These are phyloP conservation scores for Capromys pilorides DNA, from an alignment of 2,797 vertebrate genomes.

Conservation along the genomic window DNA sequence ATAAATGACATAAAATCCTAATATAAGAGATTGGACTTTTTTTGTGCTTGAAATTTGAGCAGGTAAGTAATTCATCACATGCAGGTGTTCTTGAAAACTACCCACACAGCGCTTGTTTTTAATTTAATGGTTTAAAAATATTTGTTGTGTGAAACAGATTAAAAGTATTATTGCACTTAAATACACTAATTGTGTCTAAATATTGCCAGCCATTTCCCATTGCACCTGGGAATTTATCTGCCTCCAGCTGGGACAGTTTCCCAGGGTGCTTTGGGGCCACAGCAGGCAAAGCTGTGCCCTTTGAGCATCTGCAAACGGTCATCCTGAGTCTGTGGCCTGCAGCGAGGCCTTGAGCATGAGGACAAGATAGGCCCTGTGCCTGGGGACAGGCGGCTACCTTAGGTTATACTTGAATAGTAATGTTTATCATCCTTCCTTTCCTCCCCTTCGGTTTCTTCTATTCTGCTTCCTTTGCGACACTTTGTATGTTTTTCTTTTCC, in stretches of 20 bases:
- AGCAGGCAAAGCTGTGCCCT: background rate
- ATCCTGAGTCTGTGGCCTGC: background rate
- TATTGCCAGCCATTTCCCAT: background rate
- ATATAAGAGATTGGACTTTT: background rate
- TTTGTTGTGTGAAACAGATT: constrained; percentile 54
- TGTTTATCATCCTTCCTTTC: background rate
- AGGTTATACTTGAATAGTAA: background rate
- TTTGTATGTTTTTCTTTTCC: background rate
- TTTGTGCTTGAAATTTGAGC: constrained; percentile 56
- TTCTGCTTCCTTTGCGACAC: background rate
- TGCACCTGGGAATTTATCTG: background rate
- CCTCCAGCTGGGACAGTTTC: background rate
- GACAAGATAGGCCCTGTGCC: background rate
- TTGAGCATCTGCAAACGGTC: background rate
- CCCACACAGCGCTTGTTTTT: background rate
- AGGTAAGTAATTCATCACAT: background rate
- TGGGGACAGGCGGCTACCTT: background rate
- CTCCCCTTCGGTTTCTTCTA: background rate
- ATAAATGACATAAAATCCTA: constrained; percentile 23
- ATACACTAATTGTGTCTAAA: constrained; percentile 1
- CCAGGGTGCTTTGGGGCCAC: background rate
- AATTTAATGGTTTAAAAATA: background rate
- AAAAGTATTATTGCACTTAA: constrained; percentile 59
- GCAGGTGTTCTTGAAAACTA: constrained; percentile 4
- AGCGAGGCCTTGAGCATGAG: background rate